Percentiles rank a stretch among this genome's conserved stretches.
Conservation (phyloP, 2,797 vertebrate genomes). For the Trematomus bernacchii region DNA sequence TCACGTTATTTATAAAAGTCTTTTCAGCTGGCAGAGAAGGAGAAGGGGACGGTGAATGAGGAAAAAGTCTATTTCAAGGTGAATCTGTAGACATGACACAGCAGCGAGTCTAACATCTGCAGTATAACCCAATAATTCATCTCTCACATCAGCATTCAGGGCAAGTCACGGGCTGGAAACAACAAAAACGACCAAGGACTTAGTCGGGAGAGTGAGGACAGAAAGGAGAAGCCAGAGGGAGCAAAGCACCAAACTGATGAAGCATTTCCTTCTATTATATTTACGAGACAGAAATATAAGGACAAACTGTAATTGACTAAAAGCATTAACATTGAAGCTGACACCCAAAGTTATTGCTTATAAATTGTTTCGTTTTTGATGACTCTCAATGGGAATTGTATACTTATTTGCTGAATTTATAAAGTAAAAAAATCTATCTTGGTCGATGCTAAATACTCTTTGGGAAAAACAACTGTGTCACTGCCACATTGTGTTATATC, state of each 20-base stretch:
- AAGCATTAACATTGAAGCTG: constrained; percentile 16
- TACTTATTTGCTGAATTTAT: neutral
- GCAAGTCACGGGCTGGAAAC: constrained; percentile 74
- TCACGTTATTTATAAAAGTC: constrained; percentile 58
- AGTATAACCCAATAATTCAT: constrained; percentile 83
- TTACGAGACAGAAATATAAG: neutral
- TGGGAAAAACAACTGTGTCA: no score
- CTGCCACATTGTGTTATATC: no score
- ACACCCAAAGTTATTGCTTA: constrained; percentile 8
- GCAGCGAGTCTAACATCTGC: constrained; percentile 79
- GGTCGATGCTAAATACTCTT: no score
- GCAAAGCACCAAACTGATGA: constrained; percentile 16
- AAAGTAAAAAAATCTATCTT: neutral
- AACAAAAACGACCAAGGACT: constrained; percentile 79
- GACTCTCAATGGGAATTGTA: constrained; percentile 1
- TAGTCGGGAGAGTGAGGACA: constrained; percentile 52
- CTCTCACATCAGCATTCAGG: constrained; percentile 84
- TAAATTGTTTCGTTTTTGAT: constrained; percentile 8
- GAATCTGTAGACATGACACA: constrained; percentile 80
- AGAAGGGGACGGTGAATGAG: constrained; percentile 55
- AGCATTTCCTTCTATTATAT: constrained; percentile 5
- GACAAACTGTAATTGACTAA: constrained; percentile 35
- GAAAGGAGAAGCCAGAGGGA: constrained; percentile 41
- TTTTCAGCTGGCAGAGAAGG: constrained; percentile 49
- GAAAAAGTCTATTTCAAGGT: constrained; percentile 78